Evolutionary conservation across 2,888 invertebrate species (phyloP), one percentile per base, ranked within the genome.

Genomic region (Watsonalla cultraria): DNA sequence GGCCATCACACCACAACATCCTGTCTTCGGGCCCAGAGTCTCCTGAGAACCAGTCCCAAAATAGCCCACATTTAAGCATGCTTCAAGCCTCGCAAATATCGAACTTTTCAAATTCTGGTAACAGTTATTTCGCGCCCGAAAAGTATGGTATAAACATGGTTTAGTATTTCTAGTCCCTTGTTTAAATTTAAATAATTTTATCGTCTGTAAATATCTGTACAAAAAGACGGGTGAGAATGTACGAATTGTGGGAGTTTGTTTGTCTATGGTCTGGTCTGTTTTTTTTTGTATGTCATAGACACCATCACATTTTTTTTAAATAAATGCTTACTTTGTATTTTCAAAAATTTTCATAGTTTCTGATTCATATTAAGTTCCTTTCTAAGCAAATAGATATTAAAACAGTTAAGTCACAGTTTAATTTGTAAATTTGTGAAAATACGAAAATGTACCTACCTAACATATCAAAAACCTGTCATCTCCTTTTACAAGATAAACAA

Each of bases 61-160:
- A 90, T 60, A 78, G 86, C 39, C 82, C 90, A 6, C 90, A 90
- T 58, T 64, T 90, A 39, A 88, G 88, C 72, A 90, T 90, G 90
- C 83, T 90, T 0, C 90, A 90, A 70, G 90, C 90, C 0, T 88
- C 90, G 0, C 90, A 90, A 66, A 90, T 90, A 69, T 68, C 92
- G 78, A 80, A 92, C 88, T 81, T 92, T 84, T 74, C 92, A 59
- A 78, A 92, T 78, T 62, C 92, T 1, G 83, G 88, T 6, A 88
- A 90, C 66, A 86, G 89, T 66, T 91, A 91, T 62, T 91, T 91
- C 60, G 90, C 91, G 8, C 90, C 91, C 5, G 91, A 91, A 60
- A 91, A 91, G 57, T 91, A 91, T 65, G 91, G 91, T 54, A 91
- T 91, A 50, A 91, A 91, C 77, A 91, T 91, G 91, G 91, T 91